Evolutionary conservation across 2,888 invertebrate species (phyloP), one percentile per base, ranked within the genome.

Genomic region (Drosophila yooni): DNA sequence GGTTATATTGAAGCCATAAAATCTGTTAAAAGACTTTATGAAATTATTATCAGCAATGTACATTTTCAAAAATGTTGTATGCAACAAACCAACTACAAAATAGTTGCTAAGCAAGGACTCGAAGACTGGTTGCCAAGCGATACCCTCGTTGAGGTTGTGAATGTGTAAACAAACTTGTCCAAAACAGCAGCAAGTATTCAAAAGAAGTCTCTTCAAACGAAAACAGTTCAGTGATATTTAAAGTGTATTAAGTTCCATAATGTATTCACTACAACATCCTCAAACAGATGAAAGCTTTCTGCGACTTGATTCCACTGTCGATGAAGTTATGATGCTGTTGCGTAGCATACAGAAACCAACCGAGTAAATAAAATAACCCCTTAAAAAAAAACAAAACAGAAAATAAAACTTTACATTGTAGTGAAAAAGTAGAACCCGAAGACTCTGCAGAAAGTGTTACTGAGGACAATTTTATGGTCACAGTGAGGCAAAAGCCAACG

Each of bases 391-490:
- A 38, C 27, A 27, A 11, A 8, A 7, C 15, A 31, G 40, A 1
- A n/a, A 18, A 34, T 1, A 25, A 34, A 34, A 6, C 7, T 25
- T 38, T 4, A 7, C 25, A 7, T 27, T 50, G 1, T n/a, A 85
- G 84, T 10, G 74, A 66, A 15, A 62, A 61, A 2, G 56, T 25
- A 2, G 60, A 61, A 6, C 21, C 10, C 10, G 43, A 48, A 4
- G 21, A 57, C 5, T 60, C 50, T 0, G n/a, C 62, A 50, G 93
- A 94, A 10, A 93, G 94, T 31, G 74, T 92, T 4, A 89, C 91
- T 40, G 92, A 91, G 27, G 91, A 92, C 10, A 93, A 94, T 88
- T 93, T 95, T 74, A 92, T 95, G 76, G 91, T 96, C 68, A 95
- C 94, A 84, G 93, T 96, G 4, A 95, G 95, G 1, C 33, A 48